These are phyloP conservation scores for Malurus splendens DNA, from an alignment of 2,797 vertebrate species.

Conservation along the genomic window DNA sequence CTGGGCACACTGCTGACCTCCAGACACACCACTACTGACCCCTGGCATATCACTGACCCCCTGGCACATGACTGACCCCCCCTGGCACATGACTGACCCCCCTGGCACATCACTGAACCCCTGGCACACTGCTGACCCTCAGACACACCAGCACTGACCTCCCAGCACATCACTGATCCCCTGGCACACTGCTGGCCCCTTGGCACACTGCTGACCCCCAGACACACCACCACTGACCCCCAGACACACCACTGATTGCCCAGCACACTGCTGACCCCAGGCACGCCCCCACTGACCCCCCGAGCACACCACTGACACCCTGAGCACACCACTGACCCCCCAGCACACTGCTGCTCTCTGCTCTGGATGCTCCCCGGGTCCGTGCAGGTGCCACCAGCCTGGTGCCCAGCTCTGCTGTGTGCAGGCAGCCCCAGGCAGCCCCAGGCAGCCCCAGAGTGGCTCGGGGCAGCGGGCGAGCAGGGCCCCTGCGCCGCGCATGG, in stretches of 20 bases:
- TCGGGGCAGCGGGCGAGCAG: not conserved
- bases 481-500: not conserved
- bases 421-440: not conserved
- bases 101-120: not conserved
- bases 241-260: not conserved
- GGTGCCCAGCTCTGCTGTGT: rapidly evolving
- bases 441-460: not conserved
- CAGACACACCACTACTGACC: not conserved
- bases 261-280: rapidly evolving
- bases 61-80: not conserved
- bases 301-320: not conserved
- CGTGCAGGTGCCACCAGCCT: not conserved
- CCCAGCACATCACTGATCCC: not conserved
- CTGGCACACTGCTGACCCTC: not conserved
- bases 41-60: rapidly evolving
- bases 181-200: not conserved
- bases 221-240: not conserved
- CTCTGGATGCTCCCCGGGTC: rapidly evolving
- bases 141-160: not conserved
- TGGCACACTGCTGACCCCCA: not conserved
- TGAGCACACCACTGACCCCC: not conserved
- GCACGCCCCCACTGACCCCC: not conserved
- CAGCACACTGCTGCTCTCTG: not conserved
- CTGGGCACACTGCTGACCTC: too few relatives aligned
- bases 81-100: not conserved